Evolutionary conservation across 2,888 invertebrate genomes (phyloP), one percentile per base, ranked within the genome.

Genomic region (Campoletis raptor): DNA sequence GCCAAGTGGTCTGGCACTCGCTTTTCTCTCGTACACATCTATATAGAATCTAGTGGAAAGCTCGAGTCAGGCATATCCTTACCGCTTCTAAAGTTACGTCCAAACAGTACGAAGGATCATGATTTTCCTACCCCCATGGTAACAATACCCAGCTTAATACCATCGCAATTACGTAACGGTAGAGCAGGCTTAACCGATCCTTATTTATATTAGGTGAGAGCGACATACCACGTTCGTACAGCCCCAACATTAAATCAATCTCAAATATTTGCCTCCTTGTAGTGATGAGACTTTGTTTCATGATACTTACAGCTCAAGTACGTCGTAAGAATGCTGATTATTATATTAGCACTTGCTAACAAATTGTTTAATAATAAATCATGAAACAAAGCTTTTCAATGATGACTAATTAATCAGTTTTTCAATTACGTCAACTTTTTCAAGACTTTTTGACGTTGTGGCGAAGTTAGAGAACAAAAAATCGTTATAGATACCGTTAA

Each of bases 121-220:
- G 90, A 91, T 91, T 92, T 90, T 40, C 52, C 73, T 42, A 69
- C 92, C 83, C 78, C 90, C 88, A n/a, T 90, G 30, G 30, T 40
- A 30, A 52, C 66, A 90, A 92, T 92, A 92, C 92, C 91, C 91
- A 89, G 93, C 92, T 93, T 93, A 93, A 90, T 92, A 90, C 90
- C 90, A 76, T 90, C 91, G 92, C 92, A 93, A 93, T 93, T 93
- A 92, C 93, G 90, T 90, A 89, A 88, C 91, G 90, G 89, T 74
- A 76, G 86, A 79, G 74, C 73, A 54, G 87, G 92, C 92, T 92
- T 92, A 92, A 89, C 89, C 91, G 88, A 90, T 92, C 92, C 92
- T 92, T 92, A 92, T 92, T 92, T 92, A 92, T 92, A 92, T 85
- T 81, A 86, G 83, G 67, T 45, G 74, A 66, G 66, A 78, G 83